phyloP scores from a whole-genome alignment of 2,797 vertebrate species.

The Epinephelus malabaricus region DNA sequence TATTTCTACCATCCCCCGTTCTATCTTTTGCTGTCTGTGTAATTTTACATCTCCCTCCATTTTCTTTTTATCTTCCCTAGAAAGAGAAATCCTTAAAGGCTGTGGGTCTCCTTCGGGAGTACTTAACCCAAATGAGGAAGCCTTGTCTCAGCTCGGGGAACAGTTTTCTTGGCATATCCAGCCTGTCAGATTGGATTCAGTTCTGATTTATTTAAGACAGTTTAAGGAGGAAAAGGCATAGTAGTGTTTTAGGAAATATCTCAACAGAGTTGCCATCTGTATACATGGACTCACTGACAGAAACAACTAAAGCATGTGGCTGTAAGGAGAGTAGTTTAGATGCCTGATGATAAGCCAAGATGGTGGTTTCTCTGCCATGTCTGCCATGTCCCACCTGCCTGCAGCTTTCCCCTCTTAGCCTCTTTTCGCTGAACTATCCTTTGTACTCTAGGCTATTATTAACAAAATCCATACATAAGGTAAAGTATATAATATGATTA shows the following conservation, averaged over 20 bases:
- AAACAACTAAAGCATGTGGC: slow-evolving; percentile 13
- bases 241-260: slow-evolving; percentile 30
- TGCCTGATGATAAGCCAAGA: not conserved
- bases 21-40: slow-evolving; percentile 34
- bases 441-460: not conserved
- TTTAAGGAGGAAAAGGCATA: not conserved
- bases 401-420: not conserved
- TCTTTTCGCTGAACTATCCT: not conserved
- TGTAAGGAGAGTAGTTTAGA: not conserved
- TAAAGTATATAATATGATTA: not conserved
- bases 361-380: not conserved
- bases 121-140: slow-evolving; percentile 79
- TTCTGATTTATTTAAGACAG: slow-evolving; percentile 40
- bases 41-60: slow-evolving; percentile 54
- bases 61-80: slow-evolving; percentile 72
- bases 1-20: slow-evolving; percentile 34
- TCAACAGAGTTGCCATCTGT: slow-evolving; percentile 28
- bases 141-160: slow-evolving; percentile 66
- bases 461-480: not conserved
- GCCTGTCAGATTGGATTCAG: slow-evolving; percentile 56
- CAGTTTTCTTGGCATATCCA: slow-evolving; percentile 53
- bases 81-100: slow-evolving; percentile 77
- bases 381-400: not conserved
- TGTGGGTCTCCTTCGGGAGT: slow-evolving; percentile 66
- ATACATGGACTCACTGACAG: slow-evolving; percentile 20